Evolutionary conservation across 1,140 invertebrate genomes (phyloP).

Genomic region (Cherax quadricarinatus): DNA sequence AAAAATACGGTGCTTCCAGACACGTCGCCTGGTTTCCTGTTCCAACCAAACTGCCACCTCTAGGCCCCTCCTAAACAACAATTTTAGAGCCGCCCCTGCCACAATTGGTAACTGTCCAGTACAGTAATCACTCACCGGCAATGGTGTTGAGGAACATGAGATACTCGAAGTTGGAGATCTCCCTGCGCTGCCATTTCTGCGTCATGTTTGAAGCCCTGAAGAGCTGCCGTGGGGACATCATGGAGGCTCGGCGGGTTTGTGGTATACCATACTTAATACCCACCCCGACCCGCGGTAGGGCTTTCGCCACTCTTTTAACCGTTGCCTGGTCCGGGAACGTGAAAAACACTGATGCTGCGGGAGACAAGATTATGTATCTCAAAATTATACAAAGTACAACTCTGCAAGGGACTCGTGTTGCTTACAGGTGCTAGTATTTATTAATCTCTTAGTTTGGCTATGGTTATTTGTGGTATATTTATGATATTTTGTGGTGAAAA

Average conservation of each 20-base stretch:
- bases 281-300: constrained; percentile 97
- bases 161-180: constrained; percentile 99
- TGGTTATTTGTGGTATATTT: neutral
- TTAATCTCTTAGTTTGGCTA: neutral
- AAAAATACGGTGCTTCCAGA: too few relatives aligned
- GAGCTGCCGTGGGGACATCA: constrained; percentile 98
- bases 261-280: constrained; percentile 99
- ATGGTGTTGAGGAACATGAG: constrained; percentile 99
- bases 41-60: too few relatives aligned
- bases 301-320: constrained; percentile 99
- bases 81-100: too few relatives aligned
- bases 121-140: constrained; percentile 84
- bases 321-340: constrained; percentile 97
- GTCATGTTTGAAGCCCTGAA: constrained; percentile 99
- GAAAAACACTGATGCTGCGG: constrained; percentile 97
- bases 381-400: neutral
- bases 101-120: too few relatives aligned
- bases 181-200: constrained; percentile 98
- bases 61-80: too few relatives aligned
- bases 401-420: neutral
- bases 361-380: neutral
- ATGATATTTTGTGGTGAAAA: too few relatives aligned
- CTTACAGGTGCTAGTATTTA: too few relatives aligned
- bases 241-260: constrained; percentile 96
- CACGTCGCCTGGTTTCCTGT: too few relatives aligned